phyloP scores from a whole-genome alignment of 2,113 vertebrate species.

The Bungarus multicinctus region DNA sequence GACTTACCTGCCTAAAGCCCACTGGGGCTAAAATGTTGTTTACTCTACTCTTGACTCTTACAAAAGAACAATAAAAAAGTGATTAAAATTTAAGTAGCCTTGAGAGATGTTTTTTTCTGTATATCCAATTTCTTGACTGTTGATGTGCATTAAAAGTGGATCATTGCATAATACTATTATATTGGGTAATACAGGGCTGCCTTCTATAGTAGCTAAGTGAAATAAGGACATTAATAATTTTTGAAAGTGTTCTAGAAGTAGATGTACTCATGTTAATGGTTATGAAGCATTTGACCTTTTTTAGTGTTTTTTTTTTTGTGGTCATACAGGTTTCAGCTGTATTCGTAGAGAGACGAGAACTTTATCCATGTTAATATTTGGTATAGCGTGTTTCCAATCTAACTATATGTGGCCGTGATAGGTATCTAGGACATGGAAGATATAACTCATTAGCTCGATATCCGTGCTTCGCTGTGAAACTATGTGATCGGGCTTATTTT shows the following conservation, averaged over 20 bases:
- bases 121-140: conserved; percentile 64
- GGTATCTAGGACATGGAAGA: not conserved
- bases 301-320: conserved; percentile 12
- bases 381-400: not conserved
- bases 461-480: too few species aligned
- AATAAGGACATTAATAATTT: conserved; percentile 54
- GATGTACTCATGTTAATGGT: conserved; percentile 49
- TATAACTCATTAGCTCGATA: not conserved
- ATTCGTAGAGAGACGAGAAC: not conserved
- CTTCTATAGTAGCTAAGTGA: conserved; percentile 51
- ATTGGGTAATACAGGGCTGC: conserved; percentile 37
- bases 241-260: conserved; percentile 37
- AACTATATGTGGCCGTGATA: not conserved
- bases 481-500: too few species aligned
- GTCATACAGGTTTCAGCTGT: conserved; percentile 1
- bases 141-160: conserved; percentile 55
- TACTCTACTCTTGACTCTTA: conserved; percentile 64
- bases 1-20: conserved; percentile 50
- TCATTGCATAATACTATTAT: conserved; percentile 57
- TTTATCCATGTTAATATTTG: not conserved
- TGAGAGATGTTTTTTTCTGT: conserved; percentile 55
- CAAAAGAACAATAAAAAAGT: conserved; percentile 66
- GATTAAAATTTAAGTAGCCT: conserved; percentile 71
- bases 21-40: conserved; percentile 58
- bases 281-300: conserved; percentile 33